Evolutionary conservation across 2,113 vertebrate genomes (phyloP).

Genomic region (Fulica atra): DNA sequence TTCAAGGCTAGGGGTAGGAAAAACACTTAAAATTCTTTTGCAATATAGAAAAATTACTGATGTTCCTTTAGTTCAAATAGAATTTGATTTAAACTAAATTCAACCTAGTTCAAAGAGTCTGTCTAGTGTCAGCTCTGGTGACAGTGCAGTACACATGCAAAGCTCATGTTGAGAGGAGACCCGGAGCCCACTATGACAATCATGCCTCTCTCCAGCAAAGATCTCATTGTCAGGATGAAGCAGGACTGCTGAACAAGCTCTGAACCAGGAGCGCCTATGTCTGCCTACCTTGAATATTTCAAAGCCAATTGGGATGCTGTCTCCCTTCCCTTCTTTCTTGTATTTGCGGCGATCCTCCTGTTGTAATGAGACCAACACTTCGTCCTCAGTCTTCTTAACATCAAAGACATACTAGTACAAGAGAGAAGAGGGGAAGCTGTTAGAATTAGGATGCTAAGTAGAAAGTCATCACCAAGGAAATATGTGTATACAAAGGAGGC

Average conservation of each 20-base stretch:
- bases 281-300: conserved; percentile 84
- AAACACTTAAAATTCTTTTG: neutral
- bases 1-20: neutral
- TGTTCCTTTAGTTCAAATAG: neutral
- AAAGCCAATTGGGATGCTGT: conserved; percentile 88
- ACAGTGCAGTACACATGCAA: neutral
- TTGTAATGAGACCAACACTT: conserved; percentile 88
- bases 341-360: conserved; percentile 88
- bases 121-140: neutral
- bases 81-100: neutral
- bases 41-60: neutral
- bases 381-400: conserved; percentile 84
- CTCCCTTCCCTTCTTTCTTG: conserved; percentile 81
- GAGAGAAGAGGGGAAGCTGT: neutral
- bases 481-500: rapidly evolving
- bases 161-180: neutral
- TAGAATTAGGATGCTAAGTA: neutral
- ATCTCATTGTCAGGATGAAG: neutral
- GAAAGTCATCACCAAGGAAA: neutral
- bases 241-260: neutral
- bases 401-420: conserved; percentile 86
- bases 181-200: neutral
- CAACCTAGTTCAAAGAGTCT: neutral
- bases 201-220: neutral
- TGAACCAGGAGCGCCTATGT: neutral